These are phyloP conservation scores for Corythucha ciliata DNA, from an alignment of 2,888 invertebrate species.

Conservation along the genomic window DNA sequence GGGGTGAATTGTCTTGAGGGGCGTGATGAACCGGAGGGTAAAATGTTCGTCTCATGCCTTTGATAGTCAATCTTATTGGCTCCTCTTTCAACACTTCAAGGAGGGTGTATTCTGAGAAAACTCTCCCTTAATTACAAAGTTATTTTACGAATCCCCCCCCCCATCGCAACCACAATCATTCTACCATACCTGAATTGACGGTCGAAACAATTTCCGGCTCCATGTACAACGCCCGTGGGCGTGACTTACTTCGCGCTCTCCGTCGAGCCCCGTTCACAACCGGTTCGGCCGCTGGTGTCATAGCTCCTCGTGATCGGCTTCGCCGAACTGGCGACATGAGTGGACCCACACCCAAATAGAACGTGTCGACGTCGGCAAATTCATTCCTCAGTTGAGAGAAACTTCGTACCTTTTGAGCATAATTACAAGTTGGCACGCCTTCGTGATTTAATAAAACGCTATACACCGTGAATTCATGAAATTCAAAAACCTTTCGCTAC, in stretches of 20 bases:
- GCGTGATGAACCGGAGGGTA: conserved; percentile 80
- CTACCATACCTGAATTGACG: conserved; percentile 17
- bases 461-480: too few relatives aligned
- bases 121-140: conserved; percentile 1
- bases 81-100: conserved; percentile 78
- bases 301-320: conserved; percentile 49
- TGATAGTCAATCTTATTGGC: conserved; percentile 71
- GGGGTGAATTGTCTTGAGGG: conserved; percentile 73
- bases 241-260: conserved; percentile 71
- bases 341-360: conserved; percentile 57
- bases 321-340: conserved; percentile 54
- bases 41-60: conserved; percentile 72
- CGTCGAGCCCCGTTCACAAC: conserved; percentile 44
- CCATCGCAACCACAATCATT: not conserved
- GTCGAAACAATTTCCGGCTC: conserved; percentile 49
- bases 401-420: conserved; percentile 87
- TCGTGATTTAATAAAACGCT: not conserved
- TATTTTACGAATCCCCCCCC: not conserved
- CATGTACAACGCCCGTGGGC: conserved; percentile 73
- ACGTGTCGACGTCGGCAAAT: conserved; percentile 83
- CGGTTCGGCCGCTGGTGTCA: conserved; percentile 31
- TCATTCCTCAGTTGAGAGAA: conserved; percentile 89
- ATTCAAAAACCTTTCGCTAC: not conserved
- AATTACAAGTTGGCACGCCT: not conserved
- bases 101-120: conserved; percentile 62